Base-by-base conservation (phyloP, 1,140 invertebrate species). In the Zaprionus ghesquierei region DNA sequence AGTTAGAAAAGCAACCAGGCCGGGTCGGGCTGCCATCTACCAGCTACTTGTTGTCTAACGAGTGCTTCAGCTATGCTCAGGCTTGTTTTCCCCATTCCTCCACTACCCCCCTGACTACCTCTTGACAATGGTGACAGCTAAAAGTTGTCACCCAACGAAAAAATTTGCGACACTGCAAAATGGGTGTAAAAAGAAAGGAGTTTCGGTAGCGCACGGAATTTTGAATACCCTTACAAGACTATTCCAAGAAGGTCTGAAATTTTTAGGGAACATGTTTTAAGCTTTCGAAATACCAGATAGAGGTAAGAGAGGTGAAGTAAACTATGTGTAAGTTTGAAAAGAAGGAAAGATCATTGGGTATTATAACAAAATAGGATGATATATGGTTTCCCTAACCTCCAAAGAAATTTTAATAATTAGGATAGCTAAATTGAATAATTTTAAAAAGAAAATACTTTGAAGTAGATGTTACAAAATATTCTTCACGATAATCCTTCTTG, bases 11-110 rank as follows among this genome's bases (percentile, higher is more conserved):
- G 65, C 81, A 56, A 51, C 53, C 65, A 9, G 49, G 29, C 72
- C 72, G 41, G 49, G 29, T 68, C 72, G 41, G 81, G 56, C 59
- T 53, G 69, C 25, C 55, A 66, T 50, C 53, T 56, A 66, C 72
- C 60, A 86, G 82, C 82, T 86, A 86, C 82, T 86, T 86, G 84
- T 87, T 82, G 82, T 82, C 79, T 89, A 89, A 86, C 81, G 79
- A 82, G 72, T 80, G 81, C 46, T 59, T 35, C 71, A 51, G 50
- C 38, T 51, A 69, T 29, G 44, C 41, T 69, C 38, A 23, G 29
- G n/a, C n/a, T n/a, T n/a, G n/a, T n/a, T n/a, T n/a, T 46, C 69
- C 53, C 53, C 3, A 10, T 10, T 59, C 44, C 27, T 5, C 27
- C 5, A n/a, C n/a, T 5, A 6, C 27, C 51, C 71, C 59, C 41